Percentiles rank a stretch among this genome's conserved stretches.
These are phyloP conservation scores for Diorhabda carinulata DNA, from an alignment of 1,140 invertebrate genomes.

Conservation along the genomic window DNA sequence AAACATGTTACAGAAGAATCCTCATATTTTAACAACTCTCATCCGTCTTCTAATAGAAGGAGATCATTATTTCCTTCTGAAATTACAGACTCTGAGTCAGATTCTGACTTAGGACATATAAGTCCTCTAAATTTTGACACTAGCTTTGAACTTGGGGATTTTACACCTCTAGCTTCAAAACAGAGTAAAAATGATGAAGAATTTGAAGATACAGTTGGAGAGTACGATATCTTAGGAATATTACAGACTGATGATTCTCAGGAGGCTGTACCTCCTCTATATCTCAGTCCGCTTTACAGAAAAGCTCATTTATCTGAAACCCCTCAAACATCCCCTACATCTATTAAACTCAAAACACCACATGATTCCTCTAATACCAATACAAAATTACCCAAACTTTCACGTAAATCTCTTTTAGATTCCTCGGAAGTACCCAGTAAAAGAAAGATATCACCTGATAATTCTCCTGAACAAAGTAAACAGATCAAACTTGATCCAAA, in stretches of 20 bases:
- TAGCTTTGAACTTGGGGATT: slow-evolving; percentile 19
- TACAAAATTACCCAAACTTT: slow-evolving; percentile 34
- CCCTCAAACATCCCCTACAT: slow-evolving; percentile 45
- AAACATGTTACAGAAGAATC: not conserved
- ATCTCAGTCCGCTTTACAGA: slow-evolving; percentile 20
- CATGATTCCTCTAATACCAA: slow-evolving; percentile 45
- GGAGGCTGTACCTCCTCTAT: slow-evolving; percentile 27
- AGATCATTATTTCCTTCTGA: slow-evolving; percentile 35
- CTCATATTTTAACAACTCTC: not conserved
- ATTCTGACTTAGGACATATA: slow-evolving; percentile 36
- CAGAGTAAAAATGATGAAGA: slow-evolving; percentile 1
- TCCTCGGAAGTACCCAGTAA: slow-evolving; percentile 22
- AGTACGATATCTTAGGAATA: slow-evolving; percentile 27
- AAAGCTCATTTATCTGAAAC: slow-evolving; percentile 21
- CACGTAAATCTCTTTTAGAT: slow-evolving; percentile 37
- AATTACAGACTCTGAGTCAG: slow-evolving; percentile 24
- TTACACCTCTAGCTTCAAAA: not conserved
- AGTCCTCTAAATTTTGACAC: slow-evolving; percentile 32
- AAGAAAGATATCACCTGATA: slow-evolving; percentile 21
- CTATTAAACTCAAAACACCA: slow-evolving; percentile 53
- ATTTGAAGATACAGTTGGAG: slow-evolving; percentile 7
- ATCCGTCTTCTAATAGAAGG: slow-evolving; percentile 22
- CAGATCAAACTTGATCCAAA: slow-evolving; percentile 36
- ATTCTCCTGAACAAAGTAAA: slow-evolving; percentile 29
- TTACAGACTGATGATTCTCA: slow-evolving; percentile 16